phyloP scores from a whole-genome alignment of 1,140 invertebrate species.

The Drosophila virilis region DNA sequence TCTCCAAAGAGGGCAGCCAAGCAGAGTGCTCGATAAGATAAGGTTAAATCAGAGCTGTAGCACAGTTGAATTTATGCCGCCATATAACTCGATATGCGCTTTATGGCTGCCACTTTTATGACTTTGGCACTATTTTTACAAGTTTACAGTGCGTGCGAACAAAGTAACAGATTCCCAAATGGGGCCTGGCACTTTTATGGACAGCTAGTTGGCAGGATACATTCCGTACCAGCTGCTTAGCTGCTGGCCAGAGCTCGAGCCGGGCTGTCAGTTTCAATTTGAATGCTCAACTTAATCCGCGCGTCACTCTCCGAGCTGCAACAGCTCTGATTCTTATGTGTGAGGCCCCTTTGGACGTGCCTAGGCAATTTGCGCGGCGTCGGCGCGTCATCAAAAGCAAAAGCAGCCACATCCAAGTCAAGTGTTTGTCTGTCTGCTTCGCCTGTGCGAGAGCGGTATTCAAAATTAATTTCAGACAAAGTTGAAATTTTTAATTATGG shows the following conservation, averaged over 20 bases:
- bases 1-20: neutral
- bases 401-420: constrained; percentile 62
- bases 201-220: constrained; percentile 15
- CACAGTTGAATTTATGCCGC: constrained; percentile 49
- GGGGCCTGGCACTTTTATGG: constrained; percentile 39
- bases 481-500: constrained; percentile 80
- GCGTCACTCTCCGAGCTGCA: constrained; percentile 65
- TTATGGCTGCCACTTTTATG: constrained; percentile 54
- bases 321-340: constrained; percentile 18
- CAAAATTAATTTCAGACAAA: constrained; percentile 81
- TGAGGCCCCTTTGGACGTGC: constrained; percentile 29
- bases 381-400: constrained; percentile 73
- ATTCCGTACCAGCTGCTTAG: constrained; percentile 1
- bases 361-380: constrained; percentile 74
- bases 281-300: constrained; percentile 82
- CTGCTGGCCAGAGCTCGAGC: neutral
- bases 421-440: constrained; percentile 46
- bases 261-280: constrained; percentile 77
- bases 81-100: constrained; percentile 46
- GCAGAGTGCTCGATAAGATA: constrained; percentile 33
- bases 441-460: constrained; percentile 49
- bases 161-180: constrained; percentile 71
- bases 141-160: constrained; percentile 54
- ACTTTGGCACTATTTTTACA: constrained; percentile 70
- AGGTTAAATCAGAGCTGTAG: constrained; percentile 37